Percentiles rank a stretch among this genome's conserved stretches.
Conservation (phyloP, 2,888 invertebrate species). For the Heliconius charithonia region DNA sequence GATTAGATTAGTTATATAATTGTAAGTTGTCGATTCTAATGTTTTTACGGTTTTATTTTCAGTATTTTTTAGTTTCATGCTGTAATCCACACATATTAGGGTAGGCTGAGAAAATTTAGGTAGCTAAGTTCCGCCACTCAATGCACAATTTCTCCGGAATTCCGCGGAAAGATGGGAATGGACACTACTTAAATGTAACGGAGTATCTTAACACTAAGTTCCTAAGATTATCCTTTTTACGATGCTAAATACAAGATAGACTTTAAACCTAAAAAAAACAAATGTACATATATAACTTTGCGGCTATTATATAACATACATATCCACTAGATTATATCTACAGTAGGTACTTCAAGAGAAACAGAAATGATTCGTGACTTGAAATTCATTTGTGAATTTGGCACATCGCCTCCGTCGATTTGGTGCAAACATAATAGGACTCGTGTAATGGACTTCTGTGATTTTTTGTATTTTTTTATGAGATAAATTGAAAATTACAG, state of each 20-base stretch:
- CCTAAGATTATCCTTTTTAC: neutral
- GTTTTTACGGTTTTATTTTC: too few species aligned
- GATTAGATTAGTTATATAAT: too few species aligned
- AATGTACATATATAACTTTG: neutral
- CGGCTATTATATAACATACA: neutral
- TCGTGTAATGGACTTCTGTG: slow-evolving; percentile 14
- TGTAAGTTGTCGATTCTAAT: too few species aligned
- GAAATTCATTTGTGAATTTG: slow-evolving; percentile 22
- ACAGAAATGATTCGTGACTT: slow-evolving; percentile 27
- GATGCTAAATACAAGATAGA: neutral
- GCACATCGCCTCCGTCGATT: slow-evolving; percentile 22
- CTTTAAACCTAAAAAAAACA: neutral
- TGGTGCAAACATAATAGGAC: slow-evolving; percentile 11
- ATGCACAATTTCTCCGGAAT: neutral
- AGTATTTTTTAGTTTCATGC: too few species aligned
- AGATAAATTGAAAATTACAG: slow-evolving; percentile 5
- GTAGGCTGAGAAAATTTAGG: too few species aligned
- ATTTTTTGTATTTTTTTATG: neutral
- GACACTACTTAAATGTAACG: too few species aligned
- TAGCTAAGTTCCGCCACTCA: neutral
- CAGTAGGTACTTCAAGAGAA: slow-evolving; percentile 11
- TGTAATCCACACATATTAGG: too few species aligned
- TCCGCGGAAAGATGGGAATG: too few species aligned
- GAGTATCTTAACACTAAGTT: neutral
- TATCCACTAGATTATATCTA: slow-evolving; percentile 1